A percentile compares a stretch with the other conserved stretches of the same genome.
Conservation (phyloP, 2,113 vertebrate genomes). For the Electrona antarctica region DNA sequence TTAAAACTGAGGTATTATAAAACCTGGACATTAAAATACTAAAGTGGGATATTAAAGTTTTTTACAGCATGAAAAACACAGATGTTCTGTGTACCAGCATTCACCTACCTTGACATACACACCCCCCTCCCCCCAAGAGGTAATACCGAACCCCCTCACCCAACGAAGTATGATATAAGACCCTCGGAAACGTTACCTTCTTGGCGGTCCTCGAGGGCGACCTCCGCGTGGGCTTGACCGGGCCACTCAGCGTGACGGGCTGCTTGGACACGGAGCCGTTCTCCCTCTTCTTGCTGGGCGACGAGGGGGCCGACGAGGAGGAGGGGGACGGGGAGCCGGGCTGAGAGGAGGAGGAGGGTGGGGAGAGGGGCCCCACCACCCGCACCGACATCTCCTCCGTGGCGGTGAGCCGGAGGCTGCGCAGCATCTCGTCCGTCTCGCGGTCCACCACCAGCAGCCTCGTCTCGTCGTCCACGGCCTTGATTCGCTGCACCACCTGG, state of each 20-base stretch:
- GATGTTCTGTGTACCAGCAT: too few relatives aligned
- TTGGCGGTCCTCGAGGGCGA: constrained; percentile 78
- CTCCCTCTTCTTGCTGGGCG: constrained; percentile 69
- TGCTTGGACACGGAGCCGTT: constrained; percentile 85
- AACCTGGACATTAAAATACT: too few relatives aligned
- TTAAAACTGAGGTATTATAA: too few relatives aligned
- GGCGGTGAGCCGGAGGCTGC: constrained; percentile 85
- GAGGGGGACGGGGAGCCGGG: constrained; percentile 42
- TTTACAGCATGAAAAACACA: too few relatives aligned
- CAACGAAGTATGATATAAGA: too few relatives aligned
- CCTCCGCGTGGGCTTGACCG: constrained; percentile 80
- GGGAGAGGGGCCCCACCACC: constrained; percentile 27
- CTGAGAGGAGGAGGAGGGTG: background rate
- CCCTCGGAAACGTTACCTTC: constrained; percentile 78
- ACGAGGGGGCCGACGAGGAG: constrained; percentile 21
- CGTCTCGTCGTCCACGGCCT: constrained; percentile 88
- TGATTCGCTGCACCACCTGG: constrained; percentile 97
- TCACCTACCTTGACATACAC: too few relatives aligned
- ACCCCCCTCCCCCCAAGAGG: too few relatives aligned
- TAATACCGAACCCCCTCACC: too few relatives aligned
- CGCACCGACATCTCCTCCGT: constrained; percentile 87
- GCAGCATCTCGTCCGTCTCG: constrained; percentile 90
- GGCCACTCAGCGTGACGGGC: constrained; percentile 58
- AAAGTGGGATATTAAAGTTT: too few relatives aligned
- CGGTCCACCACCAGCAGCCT: constrained; percentile 91